Conservation (phyloP, 2,113 vertebrate genomes). For the Nematolebias whitei region DNA sequence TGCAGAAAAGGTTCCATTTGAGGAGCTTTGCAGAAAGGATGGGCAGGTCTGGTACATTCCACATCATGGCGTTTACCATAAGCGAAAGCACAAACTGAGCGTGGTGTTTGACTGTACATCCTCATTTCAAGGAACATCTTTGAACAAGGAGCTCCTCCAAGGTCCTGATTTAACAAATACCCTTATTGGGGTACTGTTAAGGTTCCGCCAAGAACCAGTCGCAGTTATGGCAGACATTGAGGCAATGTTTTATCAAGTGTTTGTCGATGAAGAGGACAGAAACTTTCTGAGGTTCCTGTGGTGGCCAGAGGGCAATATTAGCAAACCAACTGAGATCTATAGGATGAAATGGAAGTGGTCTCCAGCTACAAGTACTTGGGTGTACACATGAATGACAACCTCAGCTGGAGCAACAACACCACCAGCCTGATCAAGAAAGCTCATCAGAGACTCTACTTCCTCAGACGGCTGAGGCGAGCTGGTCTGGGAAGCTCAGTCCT, state of each 20-base stretch:
- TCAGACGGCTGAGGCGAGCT: too few species aligned
- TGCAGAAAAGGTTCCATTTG: too few species aligned
- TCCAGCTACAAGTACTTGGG: too few species aligned
- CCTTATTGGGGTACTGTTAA: neutral
- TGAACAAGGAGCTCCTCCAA: neutral
- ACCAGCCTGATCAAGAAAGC: too few species aligned
- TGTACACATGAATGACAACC: too few species aligned
- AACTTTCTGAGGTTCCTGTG: neutral
- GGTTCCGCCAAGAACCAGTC: neutral
- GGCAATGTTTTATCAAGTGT: neutral
- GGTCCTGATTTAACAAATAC: neutral
- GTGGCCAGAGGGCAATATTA: neutral
- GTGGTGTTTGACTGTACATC: neutral
- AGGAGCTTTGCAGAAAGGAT: neutral
- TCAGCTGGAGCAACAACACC: too few species aligned
- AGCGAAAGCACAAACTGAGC: neutral
- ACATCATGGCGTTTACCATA: too few species aligned
- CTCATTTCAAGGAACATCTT: neutral
- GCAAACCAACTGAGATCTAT: neutral
- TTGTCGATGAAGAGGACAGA: neutral
- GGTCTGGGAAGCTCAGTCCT: too few species aligned
- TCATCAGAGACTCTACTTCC: too few species aligned
- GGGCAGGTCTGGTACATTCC: neutral
- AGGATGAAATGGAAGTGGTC: too few species aligned
- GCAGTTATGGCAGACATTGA: conserved; percentile 1